These are phyloP conservation scores for Epirrhoe tristata DNA, from an alignment of 2,888 invertebrate species.

Conservation along the genomic window DNA sequence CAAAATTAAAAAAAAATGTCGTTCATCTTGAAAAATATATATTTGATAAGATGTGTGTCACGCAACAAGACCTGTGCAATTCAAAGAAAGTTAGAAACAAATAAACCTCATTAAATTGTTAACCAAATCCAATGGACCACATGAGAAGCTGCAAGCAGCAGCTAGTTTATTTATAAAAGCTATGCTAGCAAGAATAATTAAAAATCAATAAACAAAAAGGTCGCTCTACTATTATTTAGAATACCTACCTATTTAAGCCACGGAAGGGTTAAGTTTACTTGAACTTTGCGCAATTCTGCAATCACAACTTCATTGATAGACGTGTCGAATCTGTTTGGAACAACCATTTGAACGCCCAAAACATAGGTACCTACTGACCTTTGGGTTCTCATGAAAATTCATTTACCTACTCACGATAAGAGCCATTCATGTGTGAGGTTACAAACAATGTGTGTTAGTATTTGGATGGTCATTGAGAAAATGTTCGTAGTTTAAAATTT, in stretches of 20 bases:
- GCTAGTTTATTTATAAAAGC: not conserved
- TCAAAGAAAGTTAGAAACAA: too few species aligned
- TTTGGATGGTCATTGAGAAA: constrained; percentile 4
- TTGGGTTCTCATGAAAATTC: constrained; percentile 62
- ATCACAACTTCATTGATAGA: constrained; percentile 42
- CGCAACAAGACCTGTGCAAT: too few species aligned
- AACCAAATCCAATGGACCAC: too few species aligned
- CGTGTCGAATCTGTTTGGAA: constrained; percentile 37
- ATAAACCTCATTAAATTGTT: too few species aligned
- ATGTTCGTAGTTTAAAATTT: constrained; percentile 50
- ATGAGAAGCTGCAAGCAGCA: not conserved
- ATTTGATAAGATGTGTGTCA: too few species aligned
- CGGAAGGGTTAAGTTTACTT: constrained; percentile 37
- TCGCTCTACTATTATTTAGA: too few species aligned
- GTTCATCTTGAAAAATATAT: too few species aligned
- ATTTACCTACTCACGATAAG: constrained; percentile 62
- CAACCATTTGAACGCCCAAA: constrained; percentile 30
- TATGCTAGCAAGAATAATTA: not conserved
- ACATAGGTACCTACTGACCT: constrained; percentile 14
- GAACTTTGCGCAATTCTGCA: constrained; percentile 42
- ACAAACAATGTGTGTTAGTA: constrained; percentile 6
- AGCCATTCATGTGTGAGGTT: not conserved
- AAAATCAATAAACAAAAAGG: not conserved
- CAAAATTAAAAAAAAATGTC: too few species aligned
- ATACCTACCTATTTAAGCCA: constrained; percentile 26